Base-by-base conservation (phyloP, 2,888 invertebrate genomes). In the Gymnosoma rotundatum region DNA sequence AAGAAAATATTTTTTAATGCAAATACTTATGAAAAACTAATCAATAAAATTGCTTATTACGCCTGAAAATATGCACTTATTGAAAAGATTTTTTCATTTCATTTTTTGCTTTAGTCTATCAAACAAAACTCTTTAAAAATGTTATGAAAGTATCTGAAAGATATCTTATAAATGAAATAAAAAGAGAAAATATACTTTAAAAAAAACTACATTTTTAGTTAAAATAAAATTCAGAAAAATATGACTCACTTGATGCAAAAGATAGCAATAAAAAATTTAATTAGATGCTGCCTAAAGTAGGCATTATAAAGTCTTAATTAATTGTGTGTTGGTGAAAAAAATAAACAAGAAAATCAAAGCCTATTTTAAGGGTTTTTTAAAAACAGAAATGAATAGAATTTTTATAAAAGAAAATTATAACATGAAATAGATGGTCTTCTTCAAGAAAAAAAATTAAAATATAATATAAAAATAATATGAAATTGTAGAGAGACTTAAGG, bases 1-100 rank as follows among this genome's bases (percentile, higher is more conserved):
- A 4, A 36, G 20, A 61, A 58, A 38, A 38, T 21, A 21, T 38
- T 20, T 42, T 38, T 32, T 73, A n/a, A 61, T 20, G 20, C n/a
- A 69, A 20, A 60, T 38, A 18, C 42, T 64, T 8, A 12, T 12
- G 8, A 54, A 66, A 25, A 74, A 73, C 58, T 69, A 78, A 83
- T 79, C 79, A 83, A 83, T 83, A 76, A 72, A 83, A 79, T 73
- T 72, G 72, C 83, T 76, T 83, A 76, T 79, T 72, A 79, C 72
- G 79, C 79, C 79, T 79, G 70, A 79, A 83, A 79, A 32, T 83
- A 80, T 75, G 72, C 69, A 66, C 78, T 83, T 75, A 83, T 78
- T 83, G 73, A 78, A 56, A 78, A 32, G 42, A 52, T 80, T 73
- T 67, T 63, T 74, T 63, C 25, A 52, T 64, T n/a, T 4, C 45